phyloP scores from a whole-genome alignment of 1,140 invertebrate species.

The Drosophila suzukii region DNA sequence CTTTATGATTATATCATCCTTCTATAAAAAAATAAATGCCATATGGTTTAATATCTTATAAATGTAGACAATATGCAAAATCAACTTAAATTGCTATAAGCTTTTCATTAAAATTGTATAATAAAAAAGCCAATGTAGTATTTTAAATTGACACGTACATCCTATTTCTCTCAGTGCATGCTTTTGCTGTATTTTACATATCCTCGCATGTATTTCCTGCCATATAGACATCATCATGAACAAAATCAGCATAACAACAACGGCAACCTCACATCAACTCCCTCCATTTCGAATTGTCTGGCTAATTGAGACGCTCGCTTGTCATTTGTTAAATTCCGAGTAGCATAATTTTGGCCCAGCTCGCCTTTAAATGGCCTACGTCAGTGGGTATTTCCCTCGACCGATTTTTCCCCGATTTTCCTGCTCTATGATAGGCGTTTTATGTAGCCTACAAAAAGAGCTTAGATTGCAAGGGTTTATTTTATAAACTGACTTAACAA shows the following conservation, averaged over 20 bases:
- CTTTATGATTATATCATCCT: no score
- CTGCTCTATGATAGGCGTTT: background rate
- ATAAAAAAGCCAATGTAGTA: no score
- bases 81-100: no score
- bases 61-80: no score
- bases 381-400: background rate
- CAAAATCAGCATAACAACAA: conserved; percentile 38
- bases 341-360: conserved; percentile 33
- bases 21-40: no score
- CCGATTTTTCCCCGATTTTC: background rate
- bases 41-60: no score
- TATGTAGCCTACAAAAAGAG: no score
- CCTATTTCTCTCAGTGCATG: conserved; percentile 10
- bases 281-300: conserved; percentile 20
- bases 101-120: no score
- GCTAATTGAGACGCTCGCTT: conserved; percentile 66
- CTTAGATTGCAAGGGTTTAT: no score
- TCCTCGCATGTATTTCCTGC: conserved; percentile 18
- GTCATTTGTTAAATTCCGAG: conserved; percentile 50
- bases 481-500: no score
- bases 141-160: background rate
- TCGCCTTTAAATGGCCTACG: conserved; percentile 44
- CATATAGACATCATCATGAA: conserved; percentile 38
- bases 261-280: background rate
- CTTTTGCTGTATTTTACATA: conserved; percentile 15